A percentile compares a stretch with the other conserved stretches of the same genome.
Evolutionary conservation across 2,797 vertebrate species (phyloP).

Genomic region (Masticophis lateralis): DNA sequence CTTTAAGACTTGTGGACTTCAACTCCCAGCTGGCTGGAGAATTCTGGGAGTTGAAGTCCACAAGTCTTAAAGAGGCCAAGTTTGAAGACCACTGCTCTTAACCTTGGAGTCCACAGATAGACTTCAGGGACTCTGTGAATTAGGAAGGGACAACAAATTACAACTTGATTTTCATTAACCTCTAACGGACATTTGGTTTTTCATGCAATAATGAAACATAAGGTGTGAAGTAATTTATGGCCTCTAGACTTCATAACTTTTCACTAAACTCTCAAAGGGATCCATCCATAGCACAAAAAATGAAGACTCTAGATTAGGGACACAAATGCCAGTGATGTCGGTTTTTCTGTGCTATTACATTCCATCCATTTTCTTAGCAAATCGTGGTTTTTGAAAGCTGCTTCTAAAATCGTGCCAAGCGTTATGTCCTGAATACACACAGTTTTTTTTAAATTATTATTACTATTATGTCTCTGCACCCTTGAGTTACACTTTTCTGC

Average conservation of each 20-base stretch:
- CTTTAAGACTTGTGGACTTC: too few relatives aligned
- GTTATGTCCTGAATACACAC: background rate
- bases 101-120: background rate
- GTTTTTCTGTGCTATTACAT: background rate
- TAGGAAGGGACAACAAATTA: background rate
- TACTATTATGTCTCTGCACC: background rate
- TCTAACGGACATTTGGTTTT: background rate
- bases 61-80: too few relatives aligned
- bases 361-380: background rate
- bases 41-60: too few relatives aligned
- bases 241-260: background rate
- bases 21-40: too few relatives aligned
- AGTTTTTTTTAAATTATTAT: background rate
- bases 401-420: background rate
- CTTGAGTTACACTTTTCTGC: background rate
- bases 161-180: background rate
- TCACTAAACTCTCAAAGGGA: background rate
- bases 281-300: background rate
- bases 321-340: background rate
- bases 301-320: background rate
- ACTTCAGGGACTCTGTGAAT: background rate
- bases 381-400: background rate
- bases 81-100: background rate
- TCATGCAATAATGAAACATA: background rate
- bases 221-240: background rate